Percentiles rank a stretch among this genome's conserved stretches.
Conservation (phyloP, 2,113 vertebrate species). For the Theristicus caerulescens region DNA sequence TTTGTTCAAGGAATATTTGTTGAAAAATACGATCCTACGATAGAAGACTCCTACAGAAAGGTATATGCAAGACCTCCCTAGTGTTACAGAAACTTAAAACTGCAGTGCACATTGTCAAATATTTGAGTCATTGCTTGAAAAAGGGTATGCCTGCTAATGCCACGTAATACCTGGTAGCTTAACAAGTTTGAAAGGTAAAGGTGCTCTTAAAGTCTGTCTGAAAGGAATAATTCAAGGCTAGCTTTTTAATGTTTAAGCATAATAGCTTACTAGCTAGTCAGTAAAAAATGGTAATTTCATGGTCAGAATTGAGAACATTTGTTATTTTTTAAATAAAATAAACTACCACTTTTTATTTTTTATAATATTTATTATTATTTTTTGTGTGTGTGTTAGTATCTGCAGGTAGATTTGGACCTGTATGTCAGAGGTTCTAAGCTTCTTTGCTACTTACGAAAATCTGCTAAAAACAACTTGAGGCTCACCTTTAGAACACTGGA, state of each 20-base stretch:
- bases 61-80: slow-evolving; percentile 44
- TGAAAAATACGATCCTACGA: slow-evolving; percentile 87
- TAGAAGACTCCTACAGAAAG: slow-evolving; percentile 89
- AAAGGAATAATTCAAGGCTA: not conserved
- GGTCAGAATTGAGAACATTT: not conserved
- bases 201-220: not conserved
- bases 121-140: not conserved
- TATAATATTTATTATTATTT: not conserved
- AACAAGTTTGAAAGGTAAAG: not conserved
- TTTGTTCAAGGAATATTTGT: slow-evolving; percentile 91
- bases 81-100: not conserved
- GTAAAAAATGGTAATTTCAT: not conserved
- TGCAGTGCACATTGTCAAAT: not conserved
- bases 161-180: not conserved
- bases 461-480: not conserved
- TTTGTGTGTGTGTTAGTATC: not conserved
- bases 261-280: not conserved
- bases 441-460: not conserved
- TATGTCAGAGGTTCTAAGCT: not conserved
- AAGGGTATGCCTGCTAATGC: not conserved
- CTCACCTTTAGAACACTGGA: not conserved
- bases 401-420: not conserved
- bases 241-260: not conserved
- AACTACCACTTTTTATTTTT: not conserved
- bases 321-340: not conserved